A percentile compares a stretch with the other conserved stretches of the same genome.
These are phyloP conservation scores for Stylophora pistillata DNA, from an alignment of 64 coral and sea anemone genomes.

Conservation along the genomic window DNA sequence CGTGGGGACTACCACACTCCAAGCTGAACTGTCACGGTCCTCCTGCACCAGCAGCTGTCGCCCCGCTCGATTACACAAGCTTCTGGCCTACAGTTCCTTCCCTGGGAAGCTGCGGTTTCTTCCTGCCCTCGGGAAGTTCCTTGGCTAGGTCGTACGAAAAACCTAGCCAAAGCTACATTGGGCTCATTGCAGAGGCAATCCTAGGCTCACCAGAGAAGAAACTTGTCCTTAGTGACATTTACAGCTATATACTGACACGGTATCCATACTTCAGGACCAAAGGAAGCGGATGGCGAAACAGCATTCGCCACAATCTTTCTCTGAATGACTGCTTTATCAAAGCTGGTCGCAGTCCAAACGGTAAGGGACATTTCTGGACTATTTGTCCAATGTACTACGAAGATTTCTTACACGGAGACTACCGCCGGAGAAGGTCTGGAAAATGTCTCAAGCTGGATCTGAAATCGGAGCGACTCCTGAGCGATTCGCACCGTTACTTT, in stretches of 20 bases:
- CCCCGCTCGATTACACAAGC: conserved; percentile 31
- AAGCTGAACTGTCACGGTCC: conserved; percentile 32
- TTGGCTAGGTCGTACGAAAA: conserved; percentile 44
- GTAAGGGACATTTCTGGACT: conserved; percentile 66
- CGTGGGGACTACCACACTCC: conserved; percentile 22
- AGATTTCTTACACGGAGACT: conserved; percentile 46
- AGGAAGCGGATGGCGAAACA: conserved; percentile 60
- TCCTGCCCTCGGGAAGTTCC: conserved; percentile 30
- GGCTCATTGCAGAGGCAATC: conserved; percentile 48
- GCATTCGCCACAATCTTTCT: conserved; percentile 61
- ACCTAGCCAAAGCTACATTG: conserved; percentile 30
- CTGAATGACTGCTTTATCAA: conserved; percentile 65
- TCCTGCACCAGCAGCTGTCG: conserved; percentile 4
- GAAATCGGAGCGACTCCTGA: conserved; percentile 29
- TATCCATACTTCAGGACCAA: conserved; percentile 56
- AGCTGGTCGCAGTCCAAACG: conserved; percentile 56
- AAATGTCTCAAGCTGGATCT: conserved; percentile 30
- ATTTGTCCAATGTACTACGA: conserved; percentile 40
- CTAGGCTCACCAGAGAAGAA: conserved; percentile 51
- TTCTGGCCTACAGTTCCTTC: conserved; percentile 31
- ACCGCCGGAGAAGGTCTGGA: conserved; percentile 33
- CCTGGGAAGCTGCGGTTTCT: conserved; percentile 37
- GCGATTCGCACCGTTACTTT: conserved; percentile 35
- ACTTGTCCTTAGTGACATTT: conserved; percentile 58
- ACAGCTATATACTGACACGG: conserved; percentile 34